Evolutionary conservation across 92 coral and sea anemone species (phyloP), one percentile per base, ranked within the genome.

Genomic region (Metridium senile): DNA sequence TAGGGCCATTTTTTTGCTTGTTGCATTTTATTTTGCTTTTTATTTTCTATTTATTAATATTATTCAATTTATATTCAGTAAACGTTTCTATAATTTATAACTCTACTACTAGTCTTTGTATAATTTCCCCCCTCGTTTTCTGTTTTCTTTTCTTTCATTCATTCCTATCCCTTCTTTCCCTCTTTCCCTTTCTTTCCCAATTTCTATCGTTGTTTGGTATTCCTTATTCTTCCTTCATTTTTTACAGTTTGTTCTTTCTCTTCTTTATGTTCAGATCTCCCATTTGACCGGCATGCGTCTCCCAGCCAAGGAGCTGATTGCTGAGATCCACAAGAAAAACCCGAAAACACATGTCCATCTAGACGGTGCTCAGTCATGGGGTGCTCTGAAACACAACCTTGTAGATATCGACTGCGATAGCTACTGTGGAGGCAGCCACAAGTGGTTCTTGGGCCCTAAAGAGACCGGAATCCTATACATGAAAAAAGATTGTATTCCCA

Each of bases 301-400:
- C 11, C 94, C 94, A 20, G 85, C 83, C 78, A 70, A 74, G 63
- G 52, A 1, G 11, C 72, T 89, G 74, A 73, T 83, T 68, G 43
- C 23, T 0, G 74, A n/a, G 9, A 76, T 89, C 77, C 94, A 89
- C 81, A 25, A 54, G 26, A 31, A 17, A 13, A 52, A 74, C 70
- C 72, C 30, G 20, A n/a, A 62, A 0, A 66, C 66, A 25, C 94
- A 89, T 46, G 94, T 86, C 2, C 94, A 89, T 39, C 70, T 78
- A 18, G 94, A 89, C 52, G 94, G 91, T 1, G 94, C 94, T 1
- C 88, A 82, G 31, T 62, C 73, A 13, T 89, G 94, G 94, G 94
- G 91, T 4, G 66, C 67, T 0, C 19, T 89, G 62, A 25, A 73
- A 18, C 80, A 65, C 39, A 81, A 89, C 85, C 78, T 89, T 25